phyloP scores from a whole-genome alignment of 2,113 vertebrate species.

The Urocitellus parryii region DNA sequence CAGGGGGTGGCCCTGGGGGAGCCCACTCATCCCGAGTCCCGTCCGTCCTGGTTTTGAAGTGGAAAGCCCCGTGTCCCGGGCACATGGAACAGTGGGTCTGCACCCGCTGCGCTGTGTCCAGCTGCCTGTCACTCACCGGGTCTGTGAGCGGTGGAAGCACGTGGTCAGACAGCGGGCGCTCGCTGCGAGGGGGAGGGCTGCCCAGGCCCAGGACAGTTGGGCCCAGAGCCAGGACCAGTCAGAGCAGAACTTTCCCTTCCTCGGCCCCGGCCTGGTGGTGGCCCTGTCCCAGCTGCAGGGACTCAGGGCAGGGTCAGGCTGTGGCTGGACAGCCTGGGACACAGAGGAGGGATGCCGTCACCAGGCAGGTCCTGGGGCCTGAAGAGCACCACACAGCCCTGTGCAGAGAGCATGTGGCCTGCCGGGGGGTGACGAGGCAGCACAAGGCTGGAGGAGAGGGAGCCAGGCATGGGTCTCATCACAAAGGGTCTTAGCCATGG shows the following conservation, averaged over 20 bases:
- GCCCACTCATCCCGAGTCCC: fast-evolving
- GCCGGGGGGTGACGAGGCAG: neutral
- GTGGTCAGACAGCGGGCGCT: too few species aligned
- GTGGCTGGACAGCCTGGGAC: fast-evolving
- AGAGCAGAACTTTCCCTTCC: neutral
- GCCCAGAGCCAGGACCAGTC: neutral
- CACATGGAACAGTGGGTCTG: neutral
- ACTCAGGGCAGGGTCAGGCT: neutral
- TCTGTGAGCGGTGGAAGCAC: fast-evolving
- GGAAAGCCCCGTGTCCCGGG: fast-evolving
- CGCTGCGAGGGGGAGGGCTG: neutral
- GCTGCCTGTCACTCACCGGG: fast-evolving
- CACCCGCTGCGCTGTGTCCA: fast-evolving
- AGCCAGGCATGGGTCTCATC: neutral
- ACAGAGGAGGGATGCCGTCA: neutral
- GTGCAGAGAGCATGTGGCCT: fast-evolving
- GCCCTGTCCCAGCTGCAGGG: neutral
- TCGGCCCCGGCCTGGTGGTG: fast-evolving
- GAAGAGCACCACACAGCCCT: neutral
- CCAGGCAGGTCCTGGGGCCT: neutral
- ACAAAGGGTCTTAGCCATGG: neutral
- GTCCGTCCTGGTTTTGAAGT: neutral
- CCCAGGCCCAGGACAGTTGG: neutral
- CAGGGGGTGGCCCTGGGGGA: fast-evolving
- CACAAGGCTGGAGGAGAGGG: neutral